These are phyloP conservation scores for Prionchulus punctatus DNA, from an alignment of 2,888 invertebrate genomes.

Conservation along the genomic window DNA sequence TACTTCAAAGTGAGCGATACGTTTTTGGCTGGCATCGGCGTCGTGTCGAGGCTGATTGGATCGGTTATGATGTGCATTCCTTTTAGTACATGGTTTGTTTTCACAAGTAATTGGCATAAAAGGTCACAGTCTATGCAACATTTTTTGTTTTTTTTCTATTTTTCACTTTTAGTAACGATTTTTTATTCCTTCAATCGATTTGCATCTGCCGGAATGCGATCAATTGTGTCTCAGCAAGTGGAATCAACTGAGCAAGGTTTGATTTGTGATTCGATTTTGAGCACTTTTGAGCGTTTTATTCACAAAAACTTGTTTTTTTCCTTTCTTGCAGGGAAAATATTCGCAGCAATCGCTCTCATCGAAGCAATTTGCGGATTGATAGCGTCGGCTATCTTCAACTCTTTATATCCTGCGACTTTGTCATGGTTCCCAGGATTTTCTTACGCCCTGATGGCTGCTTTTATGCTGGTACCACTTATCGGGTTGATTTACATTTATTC, in stretches of 20 bases:
- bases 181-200: constrained; percentile 31
- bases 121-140: background rate
- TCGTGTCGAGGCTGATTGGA: constrained; percentile 26
- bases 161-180: constrained; percentile 16
- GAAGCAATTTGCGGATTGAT: constrained; percentile 30
- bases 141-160: background rate
- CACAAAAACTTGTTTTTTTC: background rate
- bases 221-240: constrained; percentile 29
- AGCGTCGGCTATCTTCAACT: constrained; percentile 34
- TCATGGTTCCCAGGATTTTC: constrained; percentile 31
- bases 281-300: too few species aligned
- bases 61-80: constrained; percentile 29
- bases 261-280: too few species aligned
- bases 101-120: constrained; percentile 7
- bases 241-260: constrained; percentile 33
- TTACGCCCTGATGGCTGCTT: constrained; percentile 19
- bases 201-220: constrained; percentile 31
- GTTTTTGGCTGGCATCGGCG: constrained; percentile 26
- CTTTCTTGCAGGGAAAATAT: constrained; percentile 29
- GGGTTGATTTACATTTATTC: constrained; percentile 19
- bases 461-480: constrained; percentile 18
- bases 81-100: constrained; percentile 22
- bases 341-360: constrained; percentile 29
- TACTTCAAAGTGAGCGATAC: constrained; percentile 22
- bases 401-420: constrained; percentile 30